These are phyloP conservation scores for Gouania willdenowi DNA, from an alignment of 2,797 vertebrate genomes.

Conservation along the genomic window DNA sequence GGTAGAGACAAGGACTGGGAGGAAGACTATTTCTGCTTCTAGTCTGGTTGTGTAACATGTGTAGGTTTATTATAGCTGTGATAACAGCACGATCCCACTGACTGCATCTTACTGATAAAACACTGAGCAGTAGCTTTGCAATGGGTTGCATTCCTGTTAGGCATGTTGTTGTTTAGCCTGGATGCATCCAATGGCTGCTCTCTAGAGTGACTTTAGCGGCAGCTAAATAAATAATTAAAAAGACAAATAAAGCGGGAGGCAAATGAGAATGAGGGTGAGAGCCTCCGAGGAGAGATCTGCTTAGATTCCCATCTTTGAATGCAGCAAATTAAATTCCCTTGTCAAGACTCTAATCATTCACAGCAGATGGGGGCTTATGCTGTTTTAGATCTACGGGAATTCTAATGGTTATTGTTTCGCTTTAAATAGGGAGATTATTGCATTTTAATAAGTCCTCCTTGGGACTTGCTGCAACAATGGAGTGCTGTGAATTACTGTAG, in stretches of 20 bases:
- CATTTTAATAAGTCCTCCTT: conserved; percentile 99
- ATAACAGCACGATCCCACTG: too few relatives aligned
- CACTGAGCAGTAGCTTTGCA: conserved; percentile 1
- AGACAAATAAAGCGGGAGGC: conserved; percentile 64
- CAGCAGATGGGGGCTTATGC: conserved; percentile 97
- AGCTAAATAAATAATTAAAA: conserved; percentile 70
- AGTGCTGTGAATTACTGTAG: conserved; percentile 97
- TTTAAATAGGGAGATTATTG: conserved; percentile 99
- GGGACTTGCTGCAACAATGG: conserved; percentile 97
- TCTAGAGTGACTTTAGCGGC: conserved; percentile 53
- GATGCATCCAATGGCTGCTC: conserved; percentile 34
- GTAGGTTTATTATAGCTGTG: too few relatives aligned
- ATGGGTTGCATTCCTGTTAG: conserved; percentile 8
- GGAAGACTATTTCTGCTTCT: too few relatives aligned
- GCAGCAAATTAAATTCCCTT: conserved; percentile 99
- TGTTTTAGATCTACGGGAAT: conserved; percentile 98
- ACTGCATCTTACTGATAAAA: too few relatives aligned
- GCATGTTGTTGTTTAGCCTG: conserved; percentile 27
- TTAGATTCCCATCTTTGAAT: conserved; percentile 96
- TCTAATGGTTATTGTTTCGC: conserved; percentile 99
- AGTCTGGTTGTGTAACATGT: too few relatives aligned
- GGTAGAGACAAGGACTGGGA: too few relatives aligned
- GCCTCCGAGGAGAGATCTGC: conserved; percentile 91
- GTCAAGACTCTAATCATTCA: conserved; percentile 98
- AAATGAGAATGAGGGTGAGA: conserved; percentile 86